Evolutionary conservation across 2,888 invertebrate genomes (phyloP).

Genomic region (Dascillus cervinus): DNA sequence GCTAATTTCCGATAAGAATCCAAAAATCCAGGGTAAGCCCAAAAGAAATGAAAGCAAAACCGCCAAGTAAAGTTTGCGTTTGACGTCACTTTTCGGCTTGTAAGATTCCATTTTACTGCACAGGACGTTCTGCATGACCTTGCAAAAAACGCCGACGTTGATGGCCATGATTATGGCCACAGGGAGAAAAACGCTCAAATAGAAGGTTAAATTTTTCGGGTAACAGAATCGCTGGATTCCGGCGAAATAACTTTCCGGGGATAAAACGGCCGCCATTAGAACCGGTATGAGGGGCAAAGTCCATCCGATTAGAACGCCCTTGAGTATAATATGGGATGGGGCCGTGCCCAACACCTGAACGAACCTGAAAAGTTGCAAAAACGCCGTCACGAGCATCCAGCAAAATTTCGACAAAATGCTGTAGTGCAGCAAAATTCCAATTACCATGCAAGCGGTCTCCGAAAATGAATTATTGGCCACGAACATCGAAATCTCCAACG

Average conservation of each 20-base stretch:
- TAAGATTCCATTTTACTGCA: constrained; percentile 30
- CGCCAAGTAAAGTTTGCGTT: constrained; percentile 50
- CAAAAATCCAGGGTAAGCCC: constrained; percentile 56
- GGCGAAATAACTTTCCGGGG: constrained; percentile 44
- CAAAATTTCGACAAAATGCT: constrained; percentile 58
- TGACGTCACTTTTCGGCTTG: constrained; percentile 42
- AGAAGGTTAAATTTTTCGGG: constrained; percentile 48
- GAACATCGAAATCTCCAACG: constrained; percentile 36
- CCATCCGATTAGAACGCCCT: constrained; percentile 59
- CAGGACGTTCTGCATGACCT: constrained; percentile 48
- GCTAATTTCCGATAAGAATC: constrained; percentile 43
- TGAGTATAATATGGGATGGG: constrained; percentile 52
- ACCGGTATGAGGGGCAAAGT: constrained; percentile 50
- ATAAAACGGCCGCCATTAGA: constrained; percentile 43
- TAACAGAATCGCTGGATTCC: constrained; percentile 47
- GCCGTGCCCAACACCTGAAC: constrained; percentile 56
- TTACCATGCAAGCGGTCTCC: constrained; percentile 46
- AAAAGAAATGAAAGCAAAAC: constrained; percentile 53
- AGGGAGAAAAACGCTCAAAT: constrained; percentile 50
- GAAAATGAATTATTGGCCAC: constrained; percentile 5
- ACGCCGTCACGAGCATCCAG: constrained; percentile 67
- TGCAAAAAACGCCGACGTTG: constrained; percentile 51
- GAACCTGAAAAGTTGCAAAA: constrained; percentile 58
- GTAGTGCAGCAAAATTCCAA: constrained; percentile 57
- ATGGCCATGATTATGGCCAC: constrained; percentile 46